These are phyloP conservation scores for Ferrisia virgata DNA, from an alignment of 2,888 invertebrate genomes.

Conservation along the genomic window DNA sequence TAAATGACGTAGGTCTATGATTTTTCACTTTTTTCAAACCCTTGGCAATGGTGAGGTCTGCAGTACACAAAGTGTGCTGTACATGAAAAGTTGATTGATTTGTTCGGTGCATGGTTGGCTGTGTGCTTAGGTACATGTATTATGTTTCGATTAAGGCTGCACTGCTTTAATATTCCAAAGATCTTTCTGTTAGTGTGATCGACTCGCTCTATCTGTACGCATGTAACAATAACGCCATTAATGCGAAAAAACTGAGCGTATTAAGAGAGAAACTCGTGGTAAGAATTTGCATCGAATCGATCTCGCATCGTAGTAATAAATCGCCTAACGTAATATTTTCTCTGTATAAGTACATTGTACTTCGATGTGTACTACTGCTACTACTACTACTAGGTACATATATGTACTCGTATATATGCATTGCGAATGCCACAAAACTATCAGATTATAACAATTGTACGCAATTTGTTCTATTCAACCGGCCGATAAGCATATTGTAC, in stretches of 20 bases:
- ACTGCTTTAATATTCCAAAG: not conserved
- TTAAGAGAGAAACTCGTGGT: not conserved
- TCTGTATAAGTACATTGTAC: no score
- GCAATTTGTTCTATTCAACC: not conserved
- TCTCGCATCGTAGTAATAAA: not conserved
- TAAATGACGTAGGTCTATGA: no score
- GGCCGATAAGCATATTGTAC: not conserved
- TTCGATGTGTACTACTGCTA: no score
- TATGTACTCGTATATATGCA: not conserved
- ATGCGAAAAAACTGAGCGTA: not conserved
- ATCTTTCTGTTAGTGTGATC: not conserved
- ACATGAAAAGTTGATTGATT: no score
- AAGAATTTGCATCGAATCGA: not conserved
- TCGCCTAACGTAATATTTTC: not conserved
- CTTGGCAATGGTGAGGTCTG: no score
- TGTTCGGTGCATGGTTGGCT: no score
- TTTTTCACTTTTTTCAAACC: no score
- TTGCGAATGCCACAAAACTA: not conserved
- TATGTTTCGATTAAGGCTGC: no score
- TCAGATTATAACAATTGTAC: not conserved
- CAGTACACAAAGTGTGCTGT: no score
- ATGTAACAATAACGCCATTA: not conserved
- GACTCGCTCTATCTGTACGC: not conserved
- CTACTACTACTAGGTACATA: not conserved
- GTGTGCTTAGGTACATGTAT: no score